Evolutionary conservation across 2,888 invertebrate genomes (phyloP), one percentile per base, ranked within the genome.

Genomic region (Agrochola lychnidis): DNA sequence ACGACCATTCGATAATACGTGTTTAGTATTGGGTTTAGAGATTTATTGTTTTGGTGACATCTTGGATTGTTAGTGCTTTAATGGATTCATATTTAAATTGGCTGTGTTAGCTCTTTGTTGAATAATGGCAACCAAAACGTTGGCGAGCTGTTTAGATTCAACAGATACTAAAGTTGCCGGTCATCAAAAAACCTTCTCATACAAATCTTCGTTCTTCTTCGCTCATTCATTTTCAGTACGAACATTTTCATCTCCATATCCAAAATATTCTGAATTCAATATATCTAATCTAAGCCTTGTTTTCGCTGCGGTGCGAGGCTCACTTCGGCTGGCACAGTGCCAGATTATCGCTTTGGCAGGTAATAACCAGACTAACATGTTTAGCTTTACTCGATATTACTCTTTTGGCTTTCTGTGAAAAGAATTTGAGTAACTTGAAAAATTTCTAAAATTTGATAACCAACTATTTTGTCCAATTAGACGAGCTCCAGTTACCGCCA

Each of bases 311-410:
- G 53, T 59, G 57, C 59, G 81, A 72, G 56, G 57, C 70, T 62
- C 68, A 51, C 59, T 56, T 51, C 67, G 36, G 66, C 66, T 83
- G 81, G 81, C 83, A 40, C 53, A 16, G 61, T n/a, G 66, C 81
- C 81, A 81, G 73, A 64, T 66, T 69, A 78, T 70, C 45, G 56
- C 56, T 64, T 62, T 30, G 57, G 67, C 70, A 71, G 83, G 70
- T 81, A 81, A 71, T 70, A 72, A 66, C 70, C 73, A 61, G 51
- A 76, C 42, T 57, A 82, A 70, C 62, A 70, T 66, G 70, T 70
- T 78, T 45, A 53, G n/a, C 36, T 67, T 48, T 48, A 42, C 62
- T 68, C 19, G 22, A 56, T n/a, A 51, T 51, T 69, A 70, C 66
- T 62, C 48, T 67, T 73, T 74, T 56, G 42, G 56, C 51, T 63